Conservation (phyloP, 2,797 vertebrate genomes). For the Anabas testudineus region DNA sequence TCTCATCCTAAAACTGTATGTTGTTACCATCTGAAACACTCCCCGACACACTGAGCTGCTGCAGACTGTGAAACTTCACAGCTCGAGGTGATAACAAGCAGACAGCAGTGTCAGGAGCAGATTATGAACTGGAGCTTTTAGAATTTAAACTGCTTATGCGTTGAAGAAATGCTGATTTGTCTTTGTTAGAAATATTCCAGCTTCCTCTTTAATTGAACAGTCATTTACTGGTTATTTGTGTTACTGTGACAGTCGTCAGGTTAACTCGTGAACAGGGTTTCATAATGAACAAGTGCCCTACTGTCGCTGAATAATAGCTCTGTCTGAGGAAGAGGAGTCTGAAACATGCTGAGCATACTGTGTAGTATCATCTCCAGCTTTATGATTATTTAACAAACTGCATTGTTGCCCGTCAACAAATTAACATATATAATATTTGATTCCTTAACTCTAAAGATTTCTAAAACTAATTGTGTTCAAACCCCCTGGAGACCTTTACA, state of each 20-base stretch:
- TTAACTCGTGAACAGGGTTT: conserved; percentile 27
- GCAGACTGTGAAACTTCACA: conserved; percentile 43
- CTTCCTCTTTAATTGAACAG: conserved; percentile 27
- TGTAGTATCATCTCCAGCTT: neutral
- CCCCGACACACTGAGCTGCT: conserved; percentile 8
- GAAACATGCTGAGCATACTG: neutral
- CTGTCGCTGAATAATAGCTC: conserved; percentile 25
- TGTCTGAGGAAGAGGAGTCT: conserved; percentile 32
- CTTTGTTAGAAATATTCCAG: conserved; percentile 22
- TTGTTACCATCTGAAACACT: conserved; percentile 25
- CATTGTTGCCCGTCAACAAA: neutral
- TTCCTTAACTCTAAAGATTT: neutral
- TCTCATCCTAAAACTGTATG: conserved; percentile 17
- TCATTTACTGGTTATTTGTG: conserved; percentile 11
- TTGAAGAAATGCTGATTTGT: conserved; percentile 35
- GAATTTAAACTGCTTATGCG: conserved; percentile 19
- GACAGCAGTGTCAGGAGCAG: conserved; percentile 10
- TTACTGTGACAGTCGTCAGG: conserved; percentile 3
- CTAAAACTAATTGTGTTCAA: neutral
- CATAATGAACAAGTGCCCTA: neutral
- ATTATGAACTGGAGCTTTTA: conserved; percentile 24
- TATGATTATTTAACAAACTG: neutral
- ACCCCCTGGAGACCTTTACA: conserved; percentile 28
- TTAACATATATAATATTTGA: neutral
- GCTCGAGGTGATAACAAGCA: conserved; percentile 59